phyloP scores from a whole-genome alignment of 2,888 invertebrate species.

The Petrophora chlorosata region DNA sequence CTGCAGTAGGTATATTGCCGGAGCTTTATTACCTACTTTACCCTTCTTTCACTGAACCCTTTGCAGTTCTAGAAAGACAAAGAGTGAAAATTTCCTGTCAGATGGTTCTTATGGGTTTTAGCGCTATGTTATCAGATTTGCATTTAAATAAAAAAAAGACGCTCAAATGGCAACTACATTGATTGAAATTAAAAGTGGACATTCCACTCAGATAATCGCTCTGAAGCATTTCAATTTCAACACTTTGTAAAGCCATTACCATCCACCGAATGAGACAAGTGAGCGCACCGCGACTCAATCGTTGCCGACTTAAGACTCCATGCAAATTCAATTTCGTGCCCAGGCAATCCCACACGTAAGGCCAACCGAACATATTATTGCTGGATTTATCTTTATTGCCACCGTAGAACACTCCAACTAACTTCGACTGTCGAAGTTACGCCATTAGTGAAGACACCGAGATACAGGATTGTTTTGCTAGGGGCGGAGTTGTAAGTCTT shows the following conservation, averaged over 20 bases:
- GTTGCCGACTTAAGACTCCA: constrained; percentile 80
- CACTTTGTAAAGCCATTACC: constrained; percentile 69
- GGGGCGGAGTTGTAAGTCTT: constrained; percentile 82
- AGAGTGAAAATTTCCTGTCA: too few species aligned
- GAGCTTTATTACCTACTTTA: too few species aligned
- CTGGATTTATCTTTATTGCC: constrained; percentile 84
- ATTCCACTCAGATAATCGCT: constrained; percentile 17
- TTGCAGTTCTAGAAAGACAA: too few species aligned
- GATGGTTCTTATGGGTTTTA: too few species aligned
- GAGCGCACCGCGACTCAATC: constrained; percentile 69
- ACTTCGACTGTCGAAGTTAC: constrained; percentile 83
- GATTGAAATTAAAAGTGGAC: neutral
- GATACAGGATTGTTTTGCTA: constrained; percentile 82
- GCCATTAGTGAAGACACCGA: constrained; percentile 83
- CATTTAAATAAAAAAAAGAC: too few species aligned
- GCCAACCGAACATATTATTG: constrained; percentile 82
- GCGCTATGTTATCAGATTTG: too few species aligned
- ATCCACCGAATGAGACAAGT: constrained; percentile 64
- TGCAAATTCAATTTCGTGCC: constrained; percentile 83
- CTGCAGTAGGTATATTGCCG: too few species aligned
- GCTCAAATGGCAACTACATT: neutral
- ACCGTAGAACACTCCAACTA: constrained; percentile 81
- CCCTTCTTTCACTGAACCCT: too few species aligned
- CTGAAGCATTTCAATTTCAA: constrained; percentile 54
- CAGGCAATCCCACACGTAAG: constrained; percentile 78